phyloP scores from a whole-genome alignment of 1,140 invertebrate species.

The Pogonus chalceus region DNA sequence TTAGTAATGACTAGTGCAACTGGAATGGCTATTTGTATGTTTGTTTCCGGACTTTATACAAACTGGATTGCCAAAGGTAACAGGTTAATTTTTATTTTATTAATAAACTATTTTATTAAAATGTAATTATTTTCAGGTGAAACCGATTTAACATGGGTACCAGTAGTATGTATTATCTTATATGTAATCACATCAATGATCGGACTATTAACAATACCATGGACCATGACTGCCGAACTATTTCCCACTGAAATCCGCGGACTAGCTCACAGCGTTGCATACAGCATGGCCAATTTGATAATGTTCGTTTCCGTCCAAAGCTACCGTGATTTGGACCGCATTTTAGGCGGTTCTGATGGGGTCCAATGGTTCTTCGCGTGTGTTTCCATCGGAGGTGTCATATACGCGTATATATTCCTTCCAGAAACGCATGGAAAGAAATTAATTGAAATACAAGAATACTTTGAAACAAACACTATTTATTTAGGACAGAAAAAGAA shows the following conservation, averaged over 20 bases:
- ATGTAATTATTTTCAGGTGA: constrained; percentile 21
- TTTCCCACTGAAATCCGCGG: constrained; percentile 50
- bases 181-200: constrained; percentile 47
- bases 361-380: constrained; percentile 61
- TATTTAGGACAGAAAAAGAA: constrained; percentile 21
- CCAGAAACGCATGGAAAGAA: constrained; percentile 64
- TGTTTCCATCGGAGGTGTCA: constrained; percentile 43
- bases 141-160: constrained; percentile 23
- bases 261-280: constrained; percentile 41
- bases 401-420: constrained; percentile 51
- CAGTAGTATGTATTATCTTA: constrained; percentile 38
- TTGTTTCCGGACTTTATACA: constrained; percentile 41
- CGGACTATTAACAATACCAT: constrained; percentile 47
- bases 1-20: constrained; percentile 41
- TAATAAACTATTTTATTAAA: background rate
- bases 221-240: constrained; percentile 51
- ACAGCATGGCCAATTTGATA: constrained; percentile 41
- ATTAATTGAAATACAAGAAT: constrained; percentile 55
- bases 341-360: constrained; percentile 45
- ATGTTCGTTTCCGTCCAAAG: constrained; percentile 45
- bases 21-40: constrained; percentile 43
- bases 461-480: constrained; percentile 40
- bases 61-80: constrained; percentile 33
- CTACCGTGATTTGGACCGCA: constrained; percentile 35
- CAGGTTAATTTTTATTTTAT: constrained; percentile 6